Conservation (phyloP, 2,797 vertebrate genomes). For the Poecile montanus region DNA sequence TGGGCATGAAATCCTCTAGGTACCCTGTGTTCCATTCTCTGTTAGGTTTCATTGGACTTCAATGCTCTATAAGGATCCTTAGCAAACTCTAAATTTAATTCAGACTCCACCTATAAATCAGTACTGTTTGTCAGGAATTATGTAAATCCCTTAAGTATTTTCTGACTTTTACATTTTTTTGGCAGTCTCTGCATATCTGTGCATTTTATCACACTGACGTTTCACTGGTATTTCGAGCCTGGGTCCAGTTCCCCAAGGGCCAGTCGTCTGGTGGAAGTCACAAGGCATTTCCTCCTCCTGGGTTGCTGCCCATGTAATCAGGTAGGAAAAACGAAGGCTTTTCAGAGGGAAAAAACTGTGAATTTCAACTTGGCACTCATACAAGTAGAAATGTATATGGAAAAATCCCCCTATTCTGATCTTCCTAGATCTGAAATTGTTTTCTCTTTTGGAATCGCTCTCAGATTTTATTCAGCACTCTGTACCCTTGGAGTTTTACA, state of each 20-base stretch:
- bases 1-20: background rate
- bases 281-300: conserved; percentile 29
- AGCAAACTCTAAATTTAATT: background rate
- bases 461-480: background rate
- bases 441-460: background rate
- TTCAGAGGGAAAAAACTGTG: background rate
- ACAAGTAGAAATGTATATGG: background rate
- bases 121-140: background rate
- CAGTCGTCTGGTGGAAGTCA: conserved; percentile 10
- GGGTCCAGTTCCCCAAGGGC: background rate
- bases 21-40: background rate
- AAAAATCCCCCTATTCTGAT: background rate
- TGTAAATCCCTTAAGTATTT: conserved; percentile 36
- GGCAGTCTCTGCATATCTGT: background rate
- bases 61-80: background rate
- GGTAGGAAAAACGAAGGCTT: background rate
- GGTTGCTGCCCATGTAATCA: background rate
- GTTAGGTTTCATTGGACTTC: background rate
- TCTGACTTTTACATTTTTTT: conserved; percentile 8
- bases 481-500: background rate
- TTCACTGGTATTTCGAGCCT: background rate
- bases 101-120: background rate
- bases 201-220: background rate
- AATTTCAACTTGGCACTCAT: background rate
- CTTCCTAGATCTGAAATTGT: background rate